Conservation (phyloP, 2,113 vertebrate genomes). For the Tragelaphus imberbis region DNA sequence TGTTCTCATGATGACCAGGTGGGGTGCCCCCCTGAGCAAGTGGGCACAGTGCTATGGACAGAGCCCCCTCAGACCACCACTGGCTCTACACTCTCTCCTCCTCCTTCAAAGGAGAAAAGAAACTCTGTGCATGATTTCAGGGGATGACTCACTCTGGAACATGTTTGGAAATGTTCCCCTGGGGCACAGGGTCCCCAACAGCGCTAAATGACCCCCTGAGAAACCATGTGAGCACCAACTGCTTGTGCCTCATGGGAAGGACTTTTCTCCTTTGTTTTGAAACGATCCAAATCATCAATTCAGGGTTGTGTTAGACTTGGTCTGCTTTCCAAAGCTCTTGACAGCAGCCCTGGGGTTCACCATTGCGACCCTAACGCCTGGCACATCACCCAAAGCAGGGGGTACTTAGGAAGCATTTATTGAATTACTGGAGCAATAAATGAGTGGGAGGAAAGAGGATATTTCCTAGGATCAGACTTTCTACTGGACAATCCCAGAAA, state of each 20-base stretch:
- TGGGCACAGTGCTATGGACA: not conserved
- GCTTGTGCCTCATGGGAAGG: not conserved
- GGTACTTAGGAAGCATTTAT: not conserved
- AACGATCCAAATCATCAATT: not conserved
- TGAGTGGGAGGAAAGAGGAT: not conserved
- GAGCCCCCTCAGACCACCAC: not conserved
- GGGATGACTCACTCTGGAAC: not conserved
- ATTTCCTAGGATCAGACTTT: not conserved
- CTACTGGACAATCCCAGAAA: not conserved
- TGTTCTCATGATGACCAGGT: not conserved
- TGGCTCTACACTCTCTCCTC: not conserved
- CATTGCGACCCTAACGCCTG: too few species aligned
- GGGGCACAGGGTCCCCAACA: not conserved
- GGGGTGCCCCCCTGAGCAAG: not conserved
- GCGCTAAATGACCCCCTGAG: not conserved
- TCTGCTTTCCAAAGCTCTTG: not conserved
- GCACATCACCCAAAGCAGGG: not conserved
- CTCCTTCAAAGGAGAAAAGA: not conserved
- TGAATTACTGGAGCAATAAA: not conserved
- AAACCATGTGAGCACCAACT: not conserved
- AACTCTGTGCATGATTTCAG: not conserved
- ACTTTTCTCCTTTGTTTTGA: not conserved
- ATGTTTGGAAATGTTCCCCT: not conserved
- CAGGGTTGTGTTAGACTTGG: not conserved
- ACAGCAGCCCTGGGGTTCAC: too few species aligned